Evolutionary conservation across 2,888 invertebrate species (phyloP).

Genomic region (Cantharis nigra): DNA sequence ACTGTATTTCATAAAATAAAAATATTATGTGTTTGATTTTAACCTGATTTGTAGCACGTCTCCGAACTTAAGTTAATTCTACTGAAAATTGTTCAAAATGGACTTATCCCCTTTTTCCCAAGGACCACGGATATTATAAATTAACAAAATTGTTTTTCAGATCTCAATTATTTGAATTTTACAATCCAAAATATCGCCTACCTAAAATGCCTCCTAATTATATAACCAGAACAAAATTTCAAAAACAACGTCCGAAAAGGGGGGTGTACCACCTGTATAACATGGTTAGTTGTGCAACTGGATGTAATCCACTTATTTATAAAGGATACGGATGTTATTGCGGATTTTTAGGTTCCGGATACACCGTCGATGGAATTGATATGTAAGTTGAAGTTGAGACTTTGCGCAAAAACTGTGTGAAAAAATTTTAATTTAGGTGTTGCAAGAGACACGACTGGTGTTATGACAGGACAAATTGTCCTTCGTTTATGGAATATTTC

Average conservation of each 20-base stretch:
- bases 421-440: conserved; percentile 67
- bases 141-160: too few species aligned
- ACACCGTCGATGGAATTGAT: conserved; percentile 80
- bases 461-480: conserved; percentile 79
- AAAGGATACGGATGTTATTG: conserved; percentile 92
- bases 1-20: too few species aligned
- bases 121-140: too few species aligned
- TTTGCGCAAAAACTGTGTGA: too few species aligned
- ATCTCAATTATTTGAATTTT: background rate
- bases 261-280: conserved; percentile 81
- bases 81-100: too few species aligned
- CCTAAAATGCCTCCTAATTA: background rate
- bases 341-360: conserved; percentile 82
- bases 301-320: conserved; percentile 80
- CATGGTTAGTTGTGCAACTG: conserved; percentile 84
- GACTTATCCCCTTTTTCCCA: too few species aligned
- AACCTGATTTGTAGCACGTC: too few species aligned
- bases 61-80: too few species aligned
- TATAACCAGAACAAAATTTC: background rate
- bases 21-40: too few species aligned
- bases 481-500: conserved; percentile 80
- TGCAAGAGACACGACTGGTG: conserved; percentile 87
- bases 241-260: conserved; percentile 63
- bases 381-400: conserved; percentile 57
- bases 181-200: background rate